Evolutionary conservation across 2,888 invertebrate genomes (phyloP).

Genomic region (Ischnus inquisitorius): DNA sequence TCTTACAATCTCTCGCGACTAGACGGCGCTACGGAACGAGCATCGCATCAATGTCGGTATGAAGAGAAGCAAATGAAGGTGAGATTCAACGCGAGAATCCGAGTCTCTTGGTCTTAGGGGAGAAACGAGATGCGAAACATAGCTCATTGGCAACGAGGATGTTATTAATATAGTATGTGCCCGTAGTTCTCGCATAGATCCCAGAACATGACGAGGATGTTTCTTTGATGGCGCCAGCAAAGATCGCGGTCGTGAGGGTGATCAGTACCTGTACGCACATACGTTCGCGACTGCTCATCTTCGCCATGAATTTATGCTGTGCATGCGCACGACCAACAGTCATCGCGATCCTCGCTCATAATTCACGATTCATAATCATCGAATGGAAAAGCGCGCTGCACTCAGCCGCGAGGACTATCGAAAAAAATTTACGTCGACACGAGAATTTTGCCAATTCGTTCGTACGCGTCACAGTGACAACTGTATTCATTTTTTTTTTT

Average conservation of each 20-base stretch:
- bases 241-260: constrained; percentile 29
- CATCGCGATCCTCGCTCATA: constrained; percentile 27
- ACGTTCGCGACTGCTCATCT: background rate
- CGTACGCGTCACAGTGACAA: constrained; percentile 19
- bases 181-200: constrained; percentile 23
- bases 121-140: constrained; percentile 44
- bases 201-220: constrained; percentile 55
- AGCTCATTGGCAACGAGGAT: constrained; percentile 56
- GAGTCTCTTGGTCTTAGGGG: background rate
- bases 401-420: background rate
- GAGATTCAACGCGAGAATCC: constrained; percentile 45
- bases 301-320: background rate
- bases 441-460: constrained; percentile 21
- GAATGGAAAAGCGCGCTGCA: constrained; percentile 17
- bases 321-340: background rate
- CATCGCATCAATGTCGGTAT: constrained; percentile 37
- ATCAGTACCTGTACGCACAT: constrained; percentile 13
- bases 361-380: constrained; percentile 29
- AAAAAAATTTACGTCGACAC: constrained; percentile 7
- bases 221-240: constrained; percentile 42
- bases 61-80: constrained; percentile 39
- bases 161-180: constrained; percentile 53
- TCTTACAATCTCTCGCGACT: constrained; percentile 32
- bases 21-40: constrained; percentile 41
- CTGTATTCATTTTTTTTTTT: constrained; percentile 12